Conservation (phyloP, 2,888 invertebrate genomes). For the Polyommatus iphigenia region DNA sequence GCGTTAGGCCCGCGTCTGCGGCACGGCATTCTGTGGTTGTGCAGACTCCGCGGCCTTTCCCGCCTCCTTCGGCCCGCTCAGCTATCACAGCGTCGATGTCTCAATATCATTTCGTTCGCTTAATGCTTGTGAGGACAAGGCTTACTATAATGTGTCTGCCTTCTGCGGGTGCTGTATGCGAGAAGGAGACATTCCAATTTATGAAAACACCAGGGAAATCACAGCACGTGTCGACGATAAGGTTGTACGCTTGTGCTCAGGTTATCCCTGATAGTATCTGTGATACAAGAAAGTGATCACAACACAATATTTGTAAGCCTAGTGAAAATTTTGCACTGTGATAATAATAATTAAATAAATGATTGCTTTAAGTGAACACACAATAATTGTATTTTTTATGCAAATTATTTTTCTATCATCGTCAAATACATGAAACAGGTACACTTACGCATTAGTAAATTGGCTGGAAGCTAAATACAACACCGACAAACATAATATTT, state of each 20-base stretch:
- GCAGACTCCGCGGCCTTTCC: slow-evolving; percentile 63
- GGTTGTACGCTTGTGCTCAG: slow-evolving; percentile 72
- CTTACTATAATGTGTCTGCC: slow-evolving; percentile 82
- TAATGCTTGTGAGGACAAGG: slow-evolving; percentile 81
- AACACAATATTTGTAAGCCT: slow-evolving; percentile 75
- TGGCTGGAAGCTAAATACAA: slow-evolving; percentile 19
- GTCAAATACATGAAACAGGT: slow-evolving; percentile 36
- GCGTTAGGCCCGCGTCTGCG: slow-evolving; percentile 53
- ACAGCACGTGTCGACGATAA: slow-evolving; percentile 72
- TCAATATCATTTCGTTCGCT: slow-evolving; percentile 73
- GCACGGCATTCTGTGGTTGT: slow-evolving; percentile 67
- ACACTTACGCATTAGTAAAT: slow-evolving; percentile 32
- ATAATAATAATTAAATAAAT: slow-evolving; percentile 57
- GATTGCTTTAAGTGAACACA: slow-evolving; percentile 67
- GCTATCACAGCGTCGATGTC: slow-evolving; percentile 72
- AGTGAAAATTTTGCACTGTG: slow-evolving; percentile 71
- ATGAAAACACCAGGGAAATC: slow-evolving; percentile 72
- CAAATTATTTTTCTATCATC: slow-evolving; percentile 67
- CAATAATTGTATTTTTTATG: slow-evolving; percentile 45
- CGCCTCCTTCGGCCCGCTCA: slow-evolving; percentile 75
- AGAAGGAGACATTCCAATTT: slow-evolving; percentile 87
- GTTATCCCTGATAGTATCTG: slow-evolving; percentile 73
- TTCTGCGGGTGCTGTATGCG: slow-evolving; percentile 91
- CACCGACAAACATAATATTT: slow-evolving; percentile 6
- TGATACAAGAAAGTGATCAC: slow-evolving; percentile 76